Conservation (phyloP, 2,113 vertebrate genomes). For the Tychaedon coryphoeus region DNA sequence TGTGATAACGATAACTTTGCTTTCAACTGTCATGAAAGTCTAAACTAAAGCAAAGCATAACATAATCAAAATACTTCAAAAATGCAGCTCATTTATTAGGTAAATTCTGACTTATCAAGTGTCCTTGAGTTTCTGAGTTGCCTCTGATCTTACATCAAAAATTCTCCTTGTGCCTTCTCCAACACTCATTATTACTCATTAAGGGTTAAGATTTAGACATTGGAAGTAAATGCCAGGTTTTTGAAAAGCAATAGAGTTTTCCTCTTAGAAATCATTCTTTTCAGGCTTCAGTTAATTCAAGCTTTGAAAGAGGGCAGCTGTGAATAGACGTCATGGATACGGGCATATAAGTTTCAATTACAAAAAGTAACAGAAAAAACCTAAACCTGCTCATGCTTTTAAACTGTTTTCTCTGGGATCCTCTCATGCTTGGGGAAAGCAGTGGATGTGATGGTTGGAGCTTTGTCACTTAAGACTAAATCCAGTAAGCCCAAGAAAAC, state of each 20-base stretch:
- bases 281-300: background rate
- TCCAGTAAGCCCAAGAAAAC: background rate
- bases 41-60: slow-evolving; percentile 11
- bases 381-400: background rate
- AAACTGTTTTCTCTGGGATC: background rate
- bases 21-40: slow-evolving; percentile 36
- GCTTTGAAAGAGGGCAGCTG: background rate
- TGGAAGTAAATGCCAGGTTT: background rate
- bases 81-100: slow-evolving; percentile 52
- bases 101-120: slow-evolving; percentile 57
- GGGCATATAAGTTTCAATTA: background rate
- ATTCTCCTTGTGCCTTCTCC: slow-evolving; percentile 49
- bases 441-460: background rate
- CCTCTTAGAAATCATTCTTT: slow-evolving; percentile 21
- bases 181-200: slow-evolving; percentile 43
- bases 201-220: slow-evolving; percentile 43
- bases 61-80: slow-evolving; percentile 31
- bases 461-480: background rate
- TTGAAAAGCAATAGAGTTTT: slow-evolving; percentile 3
- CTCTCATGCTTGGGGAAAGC: background rate
- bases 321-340: background rate
- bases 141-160: slow-evolving; percentile 39
- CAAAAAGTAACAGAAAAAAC: background rate
- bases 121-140: slow-evolving; percentile 15
- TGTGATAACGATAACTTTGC: slow-evolving; percentile 8